These are phyloP conservation scores for Tuberolachnus salignus DNA, from an alignment of 2,888 invertebrate genomes.

Conservation along the genomic window DNA sequence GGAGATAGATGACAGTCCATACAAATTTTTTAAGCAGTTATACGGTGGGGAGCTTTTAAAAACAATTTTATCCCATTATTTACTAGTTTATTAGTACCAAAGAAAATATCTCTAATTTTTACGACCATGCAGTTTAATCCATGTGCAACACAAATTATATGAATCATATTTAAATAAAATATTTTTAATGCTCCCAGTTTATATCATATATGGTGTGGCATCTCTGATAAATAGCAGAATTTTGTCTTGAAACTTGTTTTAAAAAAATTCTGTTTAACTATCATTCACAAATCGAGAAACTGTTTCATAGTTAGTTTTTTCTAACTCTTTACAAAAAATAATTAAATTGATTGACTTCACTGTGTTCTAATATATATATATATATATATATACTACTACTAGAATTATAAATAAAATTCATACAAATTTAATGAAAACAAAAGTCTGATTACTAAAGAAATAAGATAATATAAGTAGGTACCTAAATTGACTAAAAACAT, in stretches of 20 bases:
- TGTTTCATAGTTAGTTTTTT: slow-evolving; percentile 9
- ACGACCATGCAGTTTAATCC: not conserved
- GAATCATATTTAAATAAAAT: slow-evolving; percentile 14
- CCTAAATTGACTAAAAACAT: too few species aligned
- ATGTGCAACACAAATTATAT: slow-evolving; percentile 13
- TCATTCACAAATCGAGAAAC: slow-evolving; percentile 10
- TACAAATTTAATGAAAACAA: too few species aligned
- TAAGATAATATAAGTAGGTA: too few species aligned
- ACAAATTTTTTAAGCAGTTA: not conserved
- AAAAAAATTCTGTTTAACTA: not conserved
- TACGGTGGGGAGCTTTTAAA: slow-evolving; percentile 10
- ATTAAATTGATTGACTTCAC: too few species aligned
- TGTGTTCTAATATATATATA: too few species aligned
- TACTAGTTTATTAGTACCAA: slow-evolving; percentile 2
- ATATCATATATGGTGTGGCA: slow-evolving; percentile 1
- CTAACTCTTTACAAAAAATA: slow-evolving; percentile 2
- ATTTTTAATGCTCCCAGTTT: slow-evolving; percentile 11
- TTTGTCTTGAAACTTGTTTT: not conserved
- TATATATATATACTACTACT: too few species aligned
- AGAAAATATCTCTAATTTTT: slow-evolving; percentile 1
- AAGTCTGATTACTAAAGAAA: too few species aligned
- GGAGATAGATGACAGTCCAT: not conserved
- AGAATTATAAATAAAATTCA: too few species aligned
- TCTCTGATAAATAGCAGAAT: slow-evolving; percentile 1
- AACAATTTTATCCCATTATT: slow-evolving; percentile 7